Conservation (phyloP, 2,888 invertebrate species). For the Eurois occulta region DNA sequence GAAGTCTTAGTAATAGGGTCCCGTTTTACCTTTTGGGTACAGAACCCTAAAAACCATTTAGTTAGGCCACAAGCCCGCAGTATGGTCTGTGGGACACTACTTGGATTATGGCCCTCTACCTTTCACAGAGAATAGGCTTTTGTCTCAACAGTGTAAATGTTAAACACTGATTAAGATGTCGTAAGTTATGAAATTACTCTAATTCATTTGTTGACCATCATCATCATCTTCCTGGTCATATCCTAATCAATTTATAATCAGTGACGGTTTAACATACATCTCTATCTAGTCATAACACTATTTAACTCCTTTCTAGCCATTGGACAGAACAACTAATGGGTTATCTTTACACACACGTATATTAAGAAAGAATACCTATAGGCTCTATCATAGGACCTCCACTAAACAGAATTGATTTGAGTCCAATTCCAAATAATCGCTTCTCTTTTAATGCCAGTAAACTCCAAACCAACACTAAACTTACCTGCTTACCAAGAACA, state of each 20-base stretch:
- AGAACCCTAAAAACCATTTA: too few species aligned
- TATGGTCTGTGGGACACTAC: too few species aligned
- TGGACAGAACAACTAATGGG: background rate
- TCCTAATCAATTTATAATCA: background rate
- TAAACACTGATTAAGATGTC: background rate
- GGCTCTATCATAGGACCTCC: background rate
- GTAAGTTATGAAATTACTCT: background rate
- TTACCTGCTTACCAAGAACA: conserved; percentile 16
- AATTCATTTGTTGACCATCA: background rate
- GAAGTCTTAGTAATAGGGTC: too few species aligned
- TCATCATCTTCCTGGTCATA: background rate
- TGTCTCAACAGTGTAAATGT: background rate
- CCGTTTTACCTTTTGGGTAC: too few species aligned
- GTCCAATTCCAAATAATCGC: background rate
- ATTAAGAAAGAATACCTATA: background rate
- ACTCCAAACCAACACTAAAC: conserved; percentile 20
- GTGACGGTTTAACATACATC: background rate
- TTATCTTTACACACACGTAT: background rate
- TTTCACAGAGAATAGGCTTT: background rate
- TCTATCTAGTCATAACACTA: background rate
- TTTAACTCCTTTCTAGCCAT: background rate
- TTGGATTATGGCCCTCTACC: background rate
- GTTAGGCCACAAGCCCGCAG: too few species aligned
- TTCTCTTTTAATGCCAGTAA: conserved; percentile 28
- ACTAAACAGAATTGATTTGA: background rate